Evolutionary conservation across 2,888 invertebrate genomes (phyloP).

Genomic region (Octonoba sinensis): DNA sequence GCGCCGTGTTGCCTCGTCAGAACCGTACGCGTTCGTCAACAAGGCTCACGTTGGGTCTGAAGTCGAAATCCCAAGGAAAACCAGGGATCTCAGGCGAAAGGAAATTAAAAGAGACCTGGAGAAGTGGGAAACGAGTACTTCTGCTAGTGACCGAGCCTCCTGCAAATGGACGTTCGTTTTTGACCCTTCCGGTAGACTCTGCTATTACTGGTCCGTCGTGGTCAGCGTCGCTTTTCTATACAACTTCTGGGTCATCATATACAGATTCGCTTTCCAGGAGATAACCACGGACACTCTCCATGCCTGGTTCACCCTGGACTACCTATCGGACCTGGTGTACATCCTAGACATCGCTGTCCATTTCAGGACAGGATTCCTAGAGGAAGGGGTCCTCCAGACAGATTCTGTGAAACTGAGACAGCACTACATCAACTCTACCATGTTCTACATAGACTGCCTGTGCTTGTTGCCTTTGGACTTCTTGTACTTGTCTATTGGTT

Average conservation of each 20-base stretch:
- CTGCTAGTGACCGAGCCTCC: conserved; percentile 77
- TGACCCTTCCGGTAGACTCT: conserved; percentile 95
- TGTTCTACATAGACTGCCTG: conserved; percentile 98
- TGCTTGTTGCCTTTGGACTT: conserved; percentile 97
- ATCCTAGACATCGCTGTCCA: conserved; percentile 96
- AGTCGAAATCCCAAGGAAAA: conserved; percentile 80
- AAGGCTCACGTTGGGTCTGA: conserved; percentile 79
- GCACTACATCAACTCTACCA: conserved; percentile 97
- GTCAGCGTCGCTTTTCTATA: conserved; percentile 95
- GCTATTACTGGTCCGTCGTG: conserved; percentile 97
- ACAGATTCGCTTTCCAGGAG: conserved; percentile 98
- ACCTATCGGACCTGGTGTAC: conserved; percentile 95
- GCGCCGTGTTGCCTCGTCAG: conserved; percentile 78
- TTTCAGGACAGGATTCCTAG: conserved; percentile 96
- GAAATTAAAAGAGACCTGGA: conserved; percentile 72
- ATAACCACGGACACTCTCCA: conserved; percentile 86
- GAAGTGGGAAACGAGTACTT: conserved; percentile 71
- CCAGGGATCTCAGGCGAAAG: conserved; percentile 70
- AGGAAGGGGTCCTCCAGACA: conserved; percentile 97
- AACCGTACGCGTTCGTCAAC: conserved; percentile 81
- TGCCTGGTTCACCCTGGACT: conserved; percentile 97
- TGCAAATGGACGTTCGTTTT: conserved; percentile 95
- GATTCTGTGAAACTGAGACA: conserved; percentile 92
- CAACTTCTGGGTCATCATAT: conserved; percentile 98
- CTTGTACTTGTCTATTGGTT: conserved; percentile 95